Conservation (phyloP, 2,113 vertebrate species). For the Hypocryptadius cinnamomeus region DNA sequence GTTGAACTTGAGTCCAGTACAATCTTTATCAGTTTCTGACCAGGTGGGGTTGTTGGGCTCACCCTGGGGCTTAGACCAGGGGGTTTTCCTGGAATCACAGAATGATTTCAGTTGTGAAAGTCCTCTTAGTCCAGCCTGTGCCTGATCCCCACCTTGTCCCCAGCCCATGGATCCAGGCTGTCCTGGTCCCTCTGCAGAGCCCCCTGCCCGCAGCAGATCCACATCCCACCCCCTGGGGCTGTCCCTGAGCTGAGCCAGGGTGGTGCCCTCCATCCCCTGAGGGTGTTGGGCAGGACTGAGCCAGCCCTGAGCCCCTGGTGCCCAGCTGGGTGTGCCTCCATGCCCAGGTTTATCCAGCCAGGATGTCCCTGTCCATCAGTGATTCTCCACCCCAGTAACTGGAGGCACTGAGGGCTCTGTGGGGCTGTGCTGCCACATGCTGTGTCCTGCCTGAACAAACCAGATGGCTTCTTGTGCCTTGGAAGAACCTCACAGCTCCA, state of each 20-base stretch:
- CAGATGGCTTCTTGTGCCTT: background rate
- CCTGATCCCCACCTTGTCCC: rapidly evolving
- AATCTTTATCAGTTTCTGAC: no score
- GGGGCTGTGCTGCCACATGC: background rate
- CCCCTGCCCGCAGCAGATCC: background rate
- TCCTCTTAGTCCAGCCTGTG: rapidly evolving
- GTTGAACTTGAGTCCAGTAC: background rate
- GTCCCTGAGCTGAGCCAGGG: background rate
- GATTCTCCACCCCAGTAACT: rapidly evolving
- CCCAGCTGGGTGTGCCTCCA: background rate
- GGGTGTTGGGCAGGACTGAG: background rate
- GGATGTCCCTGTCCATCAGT: background rate
- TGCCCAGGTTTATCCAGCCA: background rate
- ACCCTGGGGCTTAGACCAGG: background rate
- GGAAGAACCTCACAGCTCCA: rapidly evolving
- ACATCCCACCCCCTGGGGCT: background rate
- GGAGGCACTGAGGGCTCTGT: background rate
- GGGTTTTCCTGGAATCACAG: background rate
- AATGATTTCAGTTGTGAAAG: background rate
- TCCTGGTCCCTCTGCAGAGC: background rate
- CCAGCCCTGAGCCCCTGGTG: background rate
- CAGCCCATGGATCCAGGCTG: background rate
- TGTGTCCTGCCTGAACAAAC: background rate
- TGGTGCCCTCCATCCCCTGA: background rate
- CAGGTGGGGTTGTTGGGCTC: background rate